These are phyloP conservation scores for Holacanthus passer DNA, from an alignment of 2,113 vertebrate species.

Conservation along the genomic window DNA sequence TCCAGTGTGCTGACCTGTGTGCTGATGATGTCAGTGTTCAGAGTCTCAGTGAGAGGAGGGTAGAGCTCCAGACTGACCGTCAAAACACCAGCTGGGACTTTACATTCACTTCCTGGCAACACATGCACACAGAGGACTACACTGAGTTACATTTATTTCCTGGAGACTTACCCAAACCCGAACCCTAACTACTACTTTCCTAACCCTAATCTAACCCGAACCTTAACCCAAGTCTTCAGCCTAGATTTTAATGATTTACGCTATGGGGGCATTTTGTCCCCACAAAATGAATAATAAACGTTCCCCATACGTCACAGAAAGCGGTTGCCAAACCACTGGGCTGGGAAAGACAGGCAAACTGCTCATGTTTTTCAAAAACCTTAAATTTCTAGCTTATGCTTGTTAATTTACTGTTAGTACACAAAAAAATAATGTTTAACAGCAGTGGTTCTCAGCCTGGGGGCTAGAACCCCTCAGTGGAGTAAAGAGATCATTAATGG, in stretches of 20 bases:
- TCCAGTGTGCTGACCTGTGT: slow-evolving; percentile 88
- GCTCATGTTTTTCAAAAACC: not conserved
- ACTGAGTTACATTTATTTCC: too few relatives aligned
- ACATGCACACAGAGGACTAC: slow-evolving; percentile 13
- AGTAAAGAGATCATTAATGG: not conserved
- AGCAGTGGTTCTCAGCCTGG: not conserved
- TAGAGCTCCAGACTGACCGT: slow-evolving; percentile 94
- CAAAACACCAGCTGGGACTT: slow-evolving; percentile 94
- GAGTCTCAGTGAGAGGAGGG: slow-evolving; percentile 87
- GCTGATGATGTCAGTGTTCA: slow-evolving; percentile 90
- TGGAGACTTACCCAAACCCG: too few relatives aligned
- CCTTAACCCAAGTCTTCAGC: too few relatives aligned
- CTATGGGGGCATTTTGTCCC: too few relatives aligned
- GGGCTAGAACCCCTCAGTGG: not conserved
- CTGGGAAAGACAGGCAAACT: not conserved
- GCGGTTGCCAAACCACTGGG: not conserved
- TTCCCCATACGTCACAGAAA: not conserved
- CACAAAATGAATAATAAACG: too few relatives aligned
- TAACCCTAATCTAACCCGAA: too few relatives aligned
- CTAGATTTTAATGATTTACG: too few relatives aligned
- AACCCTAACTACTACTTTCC: too few relatives aligned
- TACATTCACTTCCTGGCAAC: slow-evolving; percentile 92
- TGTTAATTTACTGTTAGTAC: not conserved
- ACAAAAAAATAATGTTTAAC: not conserved
- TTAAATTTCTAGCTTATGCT: not conserved